Conservation (phyloP, 64 coral and sea anemone species). For the Orbicella faveolata region DNA sequence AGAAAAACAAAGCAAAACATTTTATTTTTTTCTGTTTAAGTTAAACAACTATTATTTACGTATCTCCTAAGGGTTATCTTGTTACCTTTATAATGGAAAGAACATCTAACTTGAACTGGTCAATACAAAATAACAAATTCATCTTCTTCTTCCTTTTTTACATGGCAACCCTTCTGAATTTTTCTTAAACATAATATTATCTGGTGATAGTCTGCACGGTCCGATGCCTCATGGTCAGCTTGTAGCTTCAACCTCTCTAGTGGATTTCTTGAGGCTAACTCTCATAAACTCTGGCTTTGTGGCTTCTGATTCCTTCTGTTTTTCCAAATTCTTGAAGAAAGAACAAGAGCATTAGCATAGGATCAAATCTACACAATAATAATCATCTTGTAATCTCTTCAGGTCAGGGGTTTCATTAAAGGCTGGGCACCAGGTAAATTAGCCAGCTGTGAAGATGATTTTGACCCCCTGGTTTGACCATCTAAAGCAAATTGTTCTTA, state of each 20-base stretch:
- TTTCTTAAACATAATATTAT: neutral
- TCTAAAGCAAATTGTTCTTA: too few species aligned
- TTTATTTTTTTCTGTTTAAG: too few species aligned
- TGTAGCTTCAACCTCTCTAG: slow-evolving; percentile 54
- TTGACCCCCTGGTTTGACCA: too few species aligned
- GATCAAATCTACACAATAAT: too few species aligned
- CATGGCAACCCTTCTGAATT: neutral
- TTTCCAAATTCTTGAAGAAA: slow-evolving; percentile 28
- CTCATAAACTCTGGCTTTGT: slow-evolving; percentile 93
- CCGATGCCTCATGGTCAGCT: slow-evolving; percentile 55
- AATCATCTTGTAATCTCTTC: too few species aligned
- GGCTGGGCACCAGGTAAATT: too few species aligned
- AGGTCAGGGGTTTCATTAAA: too few species aligned
- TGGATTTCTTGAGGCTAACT: slow-evolving; percentile 85
- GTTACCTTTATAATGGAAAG: neutral
- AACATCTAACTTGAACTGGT: neutral
- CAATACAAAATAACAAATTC: neutral
- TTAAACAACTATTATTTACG: too few species aligned
- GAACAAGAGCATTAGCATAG: neutral
- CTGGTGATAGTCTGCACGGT: neutral
- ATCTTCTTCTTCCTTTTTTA: neutral
- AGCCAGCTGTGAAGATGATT: too few species aligned
- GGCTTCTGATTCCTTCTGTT: slow-evolving; percentile 52
- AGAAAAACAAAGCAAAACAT: too few species aligned
- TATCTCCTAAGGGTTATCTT: too few species aligned